Evolutionary conservation across 2,888 invertebrate genomes (phyloP), one percentile per base, ranked within the genome.

Genomic region (Cyaniris semiargus): DNA sequence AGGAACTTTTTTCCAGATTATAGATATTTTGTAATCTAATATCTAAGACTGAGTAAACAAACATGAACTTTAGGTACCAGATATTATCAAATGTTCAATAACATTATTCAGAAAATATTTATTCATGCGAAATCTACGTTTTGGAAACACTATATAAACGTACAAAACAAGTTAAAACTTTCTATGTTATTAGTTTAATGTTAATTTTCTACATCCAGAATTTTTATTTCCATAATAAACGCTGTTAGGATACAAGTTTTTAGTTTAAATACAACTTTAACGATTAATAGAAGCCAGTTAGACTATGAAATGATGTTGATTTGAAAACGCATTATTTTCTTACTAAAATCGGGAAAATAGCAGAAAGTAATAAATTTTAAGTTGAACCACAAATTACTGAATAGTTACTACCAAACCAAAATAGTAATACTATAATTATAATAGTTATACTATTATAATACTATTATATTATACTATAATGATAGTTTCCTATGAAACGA

Each of bases 161-260:
- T 10, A 60, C 27, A 66, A 18, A 66, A 66, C 66, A 66, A 66
- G 27, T 66, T 66, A 27, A 66, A 66, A 66, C 66, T 27, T 21
- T 60, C 27, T 60, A 15, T 66, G 15, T 66, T 31, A 31, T 66
- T 66, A 66, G 66, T 66, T 66, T 66, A 31, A 66, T 66, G 66
- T 66, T 66, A 66, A 66, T 31, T 5, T 66, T 66, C 18, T 66
- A 66, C 18, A 6, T 18, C 66, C 27, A 66, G 23, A 8, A 66
- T 4, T 66, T 27, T 31, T 66, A 66, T 31, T 60, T 13, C 3
- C 60, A 60, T 60, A 21, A 60, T 21, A 2, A n/a, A 5, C 3
- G 7, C 8, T 58, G 23, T 23, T 60, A 21, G 23, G 23, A 60
- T 60, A 13, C 21, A n/a, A 58, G 60, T 23, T 8, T 60, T 13